Percentiles rank a stretch among this genome's conserved stretches.
phyloP scores from a whole-genome alignment of 2,888 invertebrate genomes.

The Scaptodrosophila latifasciaeformis region DNA sequence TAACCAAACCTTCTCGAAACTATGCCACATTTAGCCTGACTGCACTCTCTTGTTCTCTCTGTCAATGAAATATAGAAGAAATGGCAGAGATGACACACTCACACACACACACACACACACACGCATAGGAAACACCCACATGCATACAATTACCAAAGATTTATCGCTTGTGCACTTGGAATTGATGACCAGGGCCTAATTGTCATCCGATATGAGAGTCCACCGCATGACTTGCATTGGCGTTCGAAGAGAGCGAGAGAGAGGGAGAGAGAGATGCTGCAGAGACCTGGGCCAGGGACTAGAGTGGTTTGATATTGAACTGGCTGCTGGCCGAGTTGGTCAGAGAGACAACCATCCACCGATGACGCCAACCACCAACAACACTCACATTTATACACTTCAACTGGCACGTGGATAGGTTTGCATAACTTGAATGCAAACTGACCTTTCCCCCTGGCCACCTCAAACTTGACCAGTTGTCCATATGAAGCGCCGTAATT shows the following conservation, averaged over 20 bases:
- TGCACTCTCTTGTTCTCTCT: not conserved
- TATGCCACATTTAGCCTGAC: slow-evolving; percentile 49
- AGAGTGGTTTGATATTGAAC: no score
- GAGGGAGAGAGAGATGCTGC: not conserved
- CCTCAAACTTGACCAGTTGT: no score
- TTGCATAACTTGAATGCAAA: not conserved
- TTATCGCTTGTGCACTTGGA: slow-evolving; percentile 69
- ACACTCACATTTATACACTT: slow-evolving; percentile 1
- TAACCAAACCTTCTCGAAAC: no score
- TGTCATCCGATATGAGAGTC: slow-evolving; percentile 67
- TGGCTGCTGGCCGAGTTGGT: no score
- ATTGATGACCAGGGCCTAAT: slow-evolving; percentile 69
- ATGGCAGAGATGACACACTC: not conserved
- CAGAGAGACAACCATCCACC: not conserved
- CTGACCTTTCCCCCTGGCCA: no score
- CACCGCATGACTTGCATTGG: slow-evolving; percentile 69
- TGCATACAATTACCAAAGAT: slow-evolving; percentile 65
- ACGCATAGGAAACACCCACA: slow-evolving; percentile 17
- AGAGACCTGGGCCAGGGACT: not conserved
- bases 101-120: not conserved
- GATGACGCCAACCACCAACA: slow-evolving; percentile 4
- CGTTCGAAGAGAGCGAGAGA: slow-evolving; percentile 36
- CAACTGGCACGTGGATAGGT: slow-evolving; percentile 2
- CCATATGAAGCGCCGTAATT: no score
- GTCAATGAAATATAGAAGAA: no score